phyloP scores from a whole-genome alignment of 2,113 vertebrate genomes.

The Myrmecophaga tridactyla region DNA sequence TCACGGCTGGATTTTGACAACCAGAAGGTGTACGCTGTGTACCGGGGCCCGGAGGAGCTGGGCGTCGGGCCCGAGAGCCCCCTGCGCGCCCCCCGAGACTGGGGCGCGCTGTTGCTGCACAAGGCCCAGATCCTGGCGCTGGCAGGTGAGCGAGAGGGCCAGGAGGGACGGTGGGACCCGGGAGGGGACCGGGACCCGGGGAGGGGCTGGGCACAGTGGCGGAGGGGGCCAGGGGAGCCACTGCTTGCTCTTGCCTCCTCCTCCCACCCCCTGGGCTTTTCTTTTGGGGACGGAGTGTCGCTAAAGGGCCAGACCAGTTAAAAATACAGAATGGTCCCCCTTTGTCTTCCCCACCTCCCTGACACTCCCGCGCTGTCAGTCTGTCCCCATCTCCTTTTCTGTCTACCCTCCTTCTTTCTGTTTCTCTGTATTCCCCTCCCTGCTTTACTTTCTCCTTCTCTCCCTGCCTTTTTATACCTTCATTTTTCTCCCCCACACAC shows the following conservation, averaged over 20 bases:
- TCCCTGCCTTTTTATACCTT: neutral
- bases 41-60: slow-evolving; percentile 86
- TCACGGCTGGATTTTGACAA: slow-evolving; percentile 92
- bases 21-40: slow-evolving; percentile 97
- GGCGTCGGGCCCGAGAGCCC: slow-evolving; percentile 71
- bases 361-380: slow-evolving; percentile 62
- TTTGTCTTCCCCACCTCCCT: slow-evolving; percentile 65
- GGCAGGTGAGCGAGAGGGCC: slow-evolving; percentile 89
- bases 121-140: slow-evolving; percentile 97
- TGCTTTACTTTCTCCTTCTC: slow-evolving; percentile 49
- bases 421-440: neutral
- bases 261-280: neutral
- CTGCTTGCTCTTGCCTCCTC: slow-evolving; percentile 24
- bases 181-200: neutral
- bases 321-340: slow-evolving; percentile 60
- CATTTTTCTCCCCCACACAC: neutral
- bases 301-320: slow-evolving; percentile 75
- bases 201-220: neutral
- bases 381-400: neutral
- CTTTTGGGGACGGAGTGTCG: neutral
- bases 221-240: neutral
- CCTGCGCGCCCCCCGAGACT: slow-evolving; percentile 80
- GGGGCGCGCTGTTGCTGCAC: slow-evolving; percentile 89
- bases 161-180: neutral
- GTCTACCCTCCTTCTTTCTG: neutral